Conservation (phyloP, 2,888 invertebrate genomes). For the Lacanobia wlatinum region DNA sequence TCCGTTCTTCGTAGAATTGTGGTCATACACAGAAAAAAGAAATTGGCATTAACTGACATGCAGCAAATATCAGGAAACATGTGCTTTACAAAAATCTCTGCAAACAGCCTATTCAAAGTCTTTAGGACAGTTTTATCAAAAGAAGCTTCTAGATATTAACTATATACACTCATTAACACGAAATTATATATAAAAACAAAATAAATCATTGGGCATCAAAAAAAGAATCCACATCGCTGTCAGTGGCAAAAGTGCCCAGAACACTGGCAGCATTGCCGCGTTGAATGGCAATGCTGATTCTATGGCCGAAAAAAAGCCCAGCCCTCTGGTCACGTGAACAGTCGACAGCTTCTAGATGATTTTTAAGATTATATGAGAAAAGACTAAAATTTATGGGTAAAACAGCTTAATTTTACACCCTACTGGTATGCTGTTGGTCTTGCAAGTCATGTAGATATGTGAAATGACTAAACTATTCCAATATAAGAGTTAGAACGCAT, state of each 20-base stretch:
- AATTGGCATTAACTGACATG: background rate
- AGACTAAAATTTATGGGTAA: background rate
- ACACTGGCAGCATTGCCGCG: too few species aligned
- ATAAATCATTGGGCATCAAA: too few species aligned
- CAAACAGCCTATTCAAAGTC: background rate
- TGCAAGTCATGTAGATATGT: background rate
- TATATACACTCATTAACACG: too few species aligned
- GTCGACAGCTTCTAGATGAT: too few species aligned
- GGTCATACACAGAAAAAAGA: background rate
- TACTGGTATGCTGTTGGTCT: background rate
- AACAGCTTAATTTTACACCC: background rate
- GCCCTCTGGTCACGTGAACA: too few species aligned
- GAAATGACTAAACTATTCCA: background rate
- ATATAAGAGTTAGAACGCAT: background rate
- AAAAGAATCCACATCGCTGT: too few species aligned
- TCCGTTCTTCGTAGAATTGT: slow-evolving; percentile 9
- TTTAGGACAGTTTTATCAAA: background rate
- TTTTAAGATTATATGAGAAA: too few species aligned
- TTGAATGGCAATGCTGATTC: too few species aligned
- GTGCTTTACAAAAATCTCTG: background rate
- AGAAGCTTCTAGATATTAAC: background rate
- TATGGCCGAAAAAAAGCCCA: too few species aligned
- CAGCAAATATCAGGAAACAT: background rate
- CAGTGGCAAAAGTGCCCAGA: too few species aligned
- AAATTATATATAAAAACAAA: too few species aligned